Conservation (phyloP, 2,113 vertebrate genomes). For the human region DNA sequence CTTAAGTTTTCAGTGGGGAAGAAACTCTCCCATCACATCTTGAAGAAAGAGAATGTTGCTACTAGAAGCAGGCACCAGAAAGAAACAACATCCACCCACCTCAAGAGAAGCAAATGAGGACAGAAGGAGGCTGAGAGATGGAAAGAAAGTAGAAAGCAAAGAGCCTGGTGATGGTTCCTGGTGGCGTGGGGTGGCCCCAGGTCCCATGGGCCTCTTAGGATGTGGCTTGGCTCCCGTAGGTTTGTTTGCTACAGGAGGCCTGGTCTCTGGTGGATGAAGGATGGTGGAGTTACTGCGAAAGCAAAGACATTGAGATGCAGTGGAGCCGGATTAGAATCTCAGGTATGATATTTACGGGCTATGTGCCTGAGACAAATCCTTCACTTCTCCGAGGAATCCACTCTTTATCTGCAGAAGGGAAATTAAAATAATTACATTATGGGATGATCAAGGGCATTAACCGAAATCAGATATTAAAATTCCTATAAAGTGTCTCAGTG, state of each 20-base stretch:
- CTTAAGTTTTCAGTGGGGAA: background rate
- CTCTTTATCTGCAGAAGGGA: background rate
- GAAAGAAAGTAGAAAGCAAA: background rate
- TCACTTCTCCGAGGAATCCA: background rate
- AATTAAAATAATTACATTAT: background rate
- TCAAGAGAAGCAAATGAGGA: background rate
- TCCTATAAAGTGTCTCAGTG: background rate
- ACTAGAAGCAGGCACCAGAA: background rate
- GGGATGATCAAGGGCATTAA: background rate
- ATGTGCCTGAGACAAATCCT: background rate
- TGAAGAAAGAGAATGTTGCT: background rate
- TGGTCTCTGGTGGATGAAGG: background rate
- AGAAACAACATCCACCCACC: background rate
- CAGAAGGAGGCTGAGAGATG: background rate
- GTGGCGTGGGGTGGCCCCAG: background rate
- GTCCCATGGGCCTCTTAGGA: background rate
- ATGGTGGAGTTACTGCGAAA: background rate
- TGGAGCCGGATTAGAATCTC: background rate
- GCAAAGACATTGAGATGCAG: background rate
- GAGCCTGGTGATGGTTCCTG: background rate
- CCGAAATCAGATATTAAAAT: background rate
- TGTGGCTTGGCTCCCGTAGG: too few relatives aligned
- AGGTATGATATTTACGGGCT: background rate
- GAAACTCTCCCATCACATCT: background rate
- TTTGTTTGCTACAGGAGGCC: too few relatives aligned